Evolutionary conservation across 2,113 vertebrate genomes (phyloP).

Genomic region (Planiliza haematocheilus): DNA sequence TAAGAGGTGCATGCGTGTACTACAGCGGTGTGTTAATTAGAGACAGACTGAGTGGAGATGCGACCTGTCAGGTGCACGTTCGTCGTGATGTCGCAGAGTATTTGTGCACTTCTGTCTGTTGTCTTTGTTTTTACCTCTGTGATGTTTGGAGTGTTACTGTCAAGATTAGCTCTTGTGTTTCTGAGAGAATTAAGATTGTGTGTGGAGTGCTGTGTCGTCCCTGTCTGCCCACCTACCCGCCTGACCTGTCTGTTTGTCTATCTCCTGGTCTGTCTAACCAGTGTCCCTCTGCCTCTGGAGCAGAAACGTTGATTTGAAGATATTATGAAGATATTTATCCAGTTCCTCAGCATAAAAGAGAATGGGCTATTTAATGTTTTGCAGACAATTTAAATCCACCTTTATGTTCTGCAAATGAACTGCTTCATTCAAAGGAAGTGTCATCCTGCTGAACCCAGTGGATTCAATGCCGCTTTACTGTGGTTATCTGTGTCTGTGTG

Average conservation of each 20-base stretch:
- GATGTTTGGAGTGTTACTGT: constrained; percentile 41
- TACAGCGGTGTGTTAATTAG: constrained; percentile 10
- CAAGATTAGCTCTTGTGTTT: constrained; percentile 42
- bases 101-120: constrained; percentile 29
- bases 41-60: constrained; percentile 6
- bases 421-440: neutral
- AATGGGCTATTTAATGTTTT: neutral
- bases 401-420: neutral
- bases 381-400: neutral
- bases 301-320: constrained; percentile 16
- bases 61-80: constrained; percentile 7
- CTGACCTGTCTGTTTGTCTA: constrained; percentile 17
- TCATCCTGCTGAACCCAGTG: neutral
- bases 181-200: constrained; percentile 29
- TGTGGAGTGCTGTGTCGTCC: constrained; percentile 22
- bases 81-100: constrained; percentile 15
- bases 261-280: constrained; percentile 32
- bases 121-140: constrained; percentile 26
- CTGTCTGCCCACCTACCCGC: constrained; percentile 15
- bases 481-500: neutral
- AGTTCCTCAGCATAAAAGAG: neutral
- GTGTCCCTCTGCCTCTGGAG: constrained; percentile 28
- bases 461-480: neutral
- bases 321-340: neutral
- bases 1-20: neutral